Conservation (phyloP, 1,140 invertebrate genomes). For the Brachionus paranguensis region DNA sequence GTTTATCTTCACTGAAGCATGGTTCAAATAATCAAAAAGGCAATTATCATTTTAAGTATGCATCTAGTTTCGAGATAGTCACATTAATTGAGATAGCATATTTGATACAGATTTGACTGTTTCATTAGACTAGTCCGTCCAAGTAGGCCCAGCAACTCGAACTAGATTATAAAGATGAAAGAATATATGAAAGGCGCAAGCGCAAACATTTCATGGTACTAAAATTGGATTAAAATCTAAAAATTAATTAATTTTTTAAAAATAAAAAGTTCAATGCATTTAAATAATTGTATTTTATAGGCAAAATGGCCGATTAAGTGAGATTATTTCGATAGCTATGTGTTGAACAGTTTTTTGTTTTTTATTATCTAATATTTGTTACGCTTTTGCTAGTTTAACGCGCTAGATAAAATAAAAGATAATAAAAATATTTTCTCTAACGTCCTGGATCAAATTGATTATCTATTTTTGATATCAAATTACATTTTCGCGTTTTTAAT, state of each 20-base stretch:
- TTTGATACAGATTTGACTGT: not conserved
- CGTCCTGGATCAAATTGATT: not conserved
- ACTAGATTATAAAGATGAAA: not conserved
- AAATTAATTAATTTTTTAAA: not conserved
- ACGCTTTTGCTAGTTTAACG: not conserved
- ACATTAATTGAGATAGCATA: slow-evolving; percentile 11
- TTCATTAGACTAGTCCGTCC: not conserved
- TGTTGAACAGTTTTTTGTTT: not conserved
- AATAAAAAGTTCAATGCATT: not conserved
- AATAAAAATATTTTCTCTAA: not conserved
- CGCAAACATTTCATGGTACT: not conserved
- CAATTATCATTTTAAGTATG: not conserved
- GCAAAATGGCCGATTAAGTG: not conserved
- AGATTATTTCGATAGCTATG: not conserved
- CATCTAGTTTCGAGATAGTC: not conserved
- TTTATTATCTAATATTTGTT: not conserved
- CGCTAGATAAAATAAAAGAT: not conserved
- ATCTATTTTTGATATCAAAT: slow-evolving; percentile 12
- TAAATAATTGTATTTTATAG: not conserved
- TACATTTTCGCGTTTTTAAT: not conserved
- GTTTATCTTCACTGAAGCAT: not conserved
- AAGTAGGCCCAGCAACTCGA: not conserved
- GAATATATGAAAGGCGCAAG: not conserved
- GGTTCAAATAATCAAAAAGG: not conserved
- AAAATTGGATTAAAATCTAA: slow-evolving; percentile 11